A percentile compares a stretch with the other conserved stretches of the same genome.
phyloP scores from a whole-genome alignment of 35 echinoderm and acorn worm genomes.

The Heliocidaris erythrogramma region DNA sequence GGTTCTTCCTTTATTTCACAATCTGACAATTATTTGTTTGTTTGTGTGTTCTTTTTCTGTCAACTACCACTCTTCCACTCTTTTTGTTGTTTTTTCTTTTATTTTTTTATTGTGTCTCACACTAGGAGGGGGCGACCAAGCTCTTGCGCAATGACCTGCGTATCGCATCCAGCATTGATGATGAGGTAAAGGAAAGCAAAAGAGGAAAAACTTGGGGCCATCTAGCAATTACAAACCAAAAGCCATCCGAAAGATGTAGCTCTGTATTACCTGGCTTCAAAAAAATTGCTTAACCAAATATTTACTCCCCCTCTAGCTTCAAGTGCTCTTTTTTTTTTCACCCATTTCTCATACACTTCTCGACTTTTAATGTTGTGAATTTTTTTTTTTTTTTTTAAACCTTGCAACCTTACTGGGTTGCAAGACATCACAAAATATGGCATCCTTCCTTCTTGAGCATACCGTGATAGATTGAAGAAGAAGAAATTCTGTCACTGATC shows the following conservation, averaged over 20 bases:
- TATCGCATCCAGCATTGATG: constrained; percentile 75
- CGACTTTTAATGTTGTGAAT: background rate
- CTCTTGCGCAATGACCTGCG: constrained; percentile 97
- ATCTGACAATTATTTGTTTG: background rate
- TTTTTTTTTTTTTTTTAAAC: background rate
- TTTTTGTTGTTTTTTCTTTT: constrained; percentile 40
- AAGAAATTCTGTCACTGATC: background rate
- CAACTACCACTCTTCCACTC: constrained; percentile 32
- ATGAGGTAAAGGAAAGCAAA: constrained; percentile 63
- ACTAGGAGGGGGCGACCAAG: constrained; percentile 96
- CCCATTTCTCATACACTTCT: background rate
- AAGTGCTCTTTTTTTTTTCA: background rate
- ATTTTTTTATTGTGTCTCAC: constrained; percentile 56
- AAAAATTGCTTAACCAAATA: constrained; percentile 1
- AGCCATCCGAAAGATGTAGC: background rate
- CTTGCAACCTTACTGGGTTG: background rate
- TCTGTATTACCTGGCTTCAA: background rate
- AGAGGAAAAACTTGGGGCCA: background rate
- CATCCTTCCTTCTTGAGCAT: background rate
- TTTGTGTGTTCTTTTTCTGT: constrained; percentile 21
- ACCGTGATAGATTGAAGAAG: background rate
- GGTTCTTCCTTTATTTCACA: background rate
- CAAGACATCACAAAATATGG: background rate
- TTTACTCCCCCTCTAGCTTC: background rate
- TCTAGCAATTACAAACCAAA: background rate